phyloP scores from a whole-genome alignment of 1,140 invertebrate genomes.

The Pachyrhynchus sulphureomaculatus region DNA sequence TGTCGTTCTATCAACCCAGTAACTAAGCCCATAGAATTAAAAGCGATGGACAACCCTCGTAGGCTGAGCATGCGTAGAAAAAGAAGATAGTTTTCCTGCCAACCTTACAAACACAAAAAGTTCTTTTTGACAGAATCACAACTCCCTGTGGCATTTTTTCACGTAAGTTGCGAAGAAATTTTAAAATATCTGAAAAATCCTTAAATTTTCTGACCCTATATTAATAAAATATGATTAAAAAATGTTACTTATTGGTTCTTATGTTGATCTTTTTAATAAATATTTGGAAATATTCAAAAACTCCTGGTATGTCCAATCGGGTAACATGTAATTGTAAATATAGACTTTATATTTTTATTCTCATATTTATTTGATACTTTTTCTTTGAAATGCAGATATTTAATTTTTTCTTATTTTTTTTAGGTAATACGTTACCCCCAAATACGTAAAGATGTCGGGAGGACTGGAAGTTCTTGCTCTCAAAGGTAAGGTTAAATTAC shows the following conservation, averaged over 20 bases:
- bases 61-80: background rate
- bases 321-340: too few relatives aligned
- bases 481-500: slow-evolving; percentile 51
- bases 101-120: background rate
- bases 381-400: slow-evolving; percentile 5
- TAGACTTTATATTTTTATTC: background rate
- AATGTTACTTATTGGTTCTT: too few relatives aligned
- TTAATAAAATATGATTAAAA: slow-evolving; percentile 2
- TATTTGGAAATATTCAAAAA: background rate
- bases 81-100: background rate
- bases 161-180: slow-evolving; percentile 62
- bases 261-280: background rate
- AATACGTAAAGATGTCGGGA: slow-evolving; percentile 92
- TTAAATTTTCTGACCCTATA: slow-evolving; percentile 4
- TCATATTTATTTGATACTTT: slow-evolving; percentile 18
- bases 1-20: too few relatives aligned
- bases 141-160: slow-evolving; percentile 73
- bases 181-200: slow-evolving; percentile 48
- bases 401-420: slow-evolving; percentile 19
- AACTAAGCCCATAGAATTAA: background rate
- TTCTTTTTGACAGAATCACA: slow-evolving; percentile 27
- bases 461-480: slow-evolving; percentile 80
- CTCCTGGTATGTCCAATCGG: background rate
- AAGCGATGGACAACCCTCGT: too few relatives aligned
- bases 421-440: slow-evolving; percentile 57